A percentile compares a stretch with the other conserved stretches of the same genome.
phyloP scores from a whole-genome alignment of 2,113 vertebrate genomes.

The Gasterosteus nipponicus region DNA sequence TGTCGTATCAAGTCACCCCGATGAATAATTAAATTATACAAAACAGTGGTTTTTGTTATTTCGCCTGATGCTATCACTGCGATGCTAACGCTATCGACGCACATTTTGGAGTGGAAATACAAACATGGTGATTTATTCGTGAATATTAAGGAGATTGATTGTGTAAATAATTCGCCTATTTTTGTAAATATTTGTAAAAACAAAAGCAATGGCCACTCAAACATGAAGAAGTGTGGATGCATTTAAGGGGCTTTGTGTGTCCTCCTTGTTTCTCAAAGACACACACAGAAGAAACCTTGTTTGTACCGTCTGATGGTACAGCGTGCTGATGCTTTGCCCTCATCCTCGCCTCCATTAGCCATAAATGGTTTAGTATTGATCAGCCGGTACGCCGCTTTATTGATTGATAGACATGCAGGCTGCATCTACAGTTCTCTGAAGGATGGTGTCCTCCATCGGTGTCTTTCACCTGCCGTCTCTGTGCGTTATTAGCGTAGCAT shows the following conservation, averaged over 20 bases:
- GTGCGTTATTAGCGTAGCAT: background rate
- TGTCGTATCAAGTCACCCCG: no score
- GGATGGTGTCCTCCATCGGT: background rate
- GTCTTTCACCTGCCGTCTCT: background rate
- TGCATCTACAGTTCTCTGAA: constrained; percentile 11
- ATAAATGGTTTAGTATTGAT: constrained; percentile 33
- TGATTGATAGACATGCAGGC: constrained; percentile 5
- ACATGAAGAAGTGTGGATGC: background rate
- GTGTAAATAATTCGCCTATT: no score
- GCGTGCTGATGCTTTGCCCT: constrained; percentile 4
- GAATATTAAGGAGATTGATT: no score
- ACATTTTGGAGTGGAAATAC: no score
- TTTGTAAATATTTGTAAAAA: background rate
- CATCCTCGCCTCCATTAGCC: constrained; percentile 10
- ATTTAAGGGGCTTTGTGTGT: background rate
- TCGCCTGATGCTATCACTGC: no score
- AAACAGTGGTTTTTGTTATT: no score
- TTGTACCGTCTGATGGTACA: background rate
- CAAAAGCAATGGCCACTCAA: background rate
- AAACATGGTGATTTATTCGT: no score
- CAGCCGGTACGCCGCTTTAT: background rate
- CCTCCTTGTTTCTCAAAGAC: background rate
- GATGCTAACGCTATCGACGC: no score
- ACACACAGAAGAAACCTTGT: background rate
- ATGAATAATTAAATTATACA: no score